phyloP scores from a whole-genome alignment of 2,797 vertebrate species.

The Ptychobarbus kaznakovi region DNA sequence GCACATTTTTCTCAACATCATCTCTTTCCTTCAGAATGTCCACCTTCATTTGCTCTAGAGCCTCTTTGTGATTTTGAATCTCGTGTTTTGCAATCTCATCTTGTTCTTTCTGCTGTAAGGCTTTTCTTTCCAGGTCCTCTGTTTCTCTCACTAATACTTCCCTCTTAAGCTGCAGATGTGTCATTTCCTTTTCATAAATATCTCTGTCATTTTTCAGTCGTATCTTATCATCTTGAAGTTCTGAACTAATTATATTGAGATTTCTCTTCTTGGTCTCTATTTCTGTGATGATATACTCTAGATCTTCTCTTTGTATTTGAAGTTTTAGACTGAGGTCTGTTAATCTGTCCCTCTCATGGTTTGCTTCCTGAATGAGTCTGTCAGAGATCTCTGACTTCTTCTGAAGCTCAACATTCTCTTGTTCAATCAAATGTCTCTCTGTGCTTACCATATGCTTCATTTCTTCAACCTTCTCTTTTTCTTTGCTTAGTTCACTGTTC shows the following conservation, averaged over 20 bases:
- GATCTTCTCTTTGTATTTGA: constrained; percentile 12
- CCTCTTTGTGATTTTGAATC: constrained; percentile 20
- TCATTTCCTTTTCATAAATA: constrained; percentile 36
- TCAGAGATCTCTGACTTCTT: constrained; percentile 6
- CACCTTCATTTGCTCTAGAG: constrained; percentile 25
- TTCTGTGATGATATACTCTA: constrained; percentile 7
- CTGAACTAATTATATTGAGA: neutral
- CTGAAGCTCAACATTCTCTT: constrained; percentile 22
- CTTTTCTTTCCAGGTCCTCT: constrained; percentile 25
- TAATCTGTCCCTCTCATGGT: neutral
- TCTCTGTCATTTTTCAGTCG: constrained; percentile 18
- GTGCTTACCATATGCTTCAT: neutral
- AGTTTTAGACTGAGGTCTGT: constrained; percentile 15
- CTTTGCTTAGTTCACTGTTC: constrained; percentile 1
- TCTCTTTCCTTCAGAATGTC: neutral
- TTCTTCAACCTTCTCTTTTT: constrained; percentile 31
- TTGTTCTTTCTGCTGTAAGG: neutral
- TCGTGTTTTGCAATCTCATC: constrained; percentile 22
- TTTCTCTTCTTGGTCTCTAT: constrained; percentile 4
- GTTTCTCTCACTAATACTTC: neutral
- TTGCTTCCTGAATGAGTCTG: constrained; percentile 9
- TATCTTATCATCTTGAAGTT: constrained; percentile 17
- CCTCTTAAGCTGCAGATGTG: neutral
- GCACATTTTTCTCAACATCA: constrained; percentile 10
- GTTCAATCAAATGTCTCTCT: constrained; percentile 32